A percentile compares a stretch with the other conserved stretches of the same genome.
Evolutionary conservation across 2,888 invertebrate species (phyloP).

Genomic region (Sicus ferrugineus): DNA sequence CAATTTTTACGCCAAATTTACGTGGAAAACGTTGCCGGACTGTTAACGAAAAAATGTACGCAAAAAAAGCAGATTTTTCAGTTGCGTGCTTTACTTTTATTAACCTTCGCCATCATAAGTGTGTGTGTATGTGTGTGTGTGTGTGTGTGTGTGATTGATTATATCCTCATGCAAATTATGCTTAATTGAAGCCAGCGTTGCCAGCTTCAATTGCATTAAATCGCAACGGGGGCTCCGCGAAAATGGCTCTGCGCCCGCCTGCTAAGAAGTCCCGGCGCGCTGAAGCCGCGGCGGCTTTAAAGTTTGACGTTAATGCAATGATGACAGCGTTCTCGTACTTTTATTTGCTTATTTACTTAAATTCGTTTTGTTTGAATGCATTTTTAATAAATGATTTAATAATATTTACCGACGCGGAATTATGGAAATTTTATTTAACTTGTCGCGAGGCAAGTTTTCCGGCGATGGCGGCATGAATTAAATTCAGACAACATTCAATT

Average conservation of each 20-base stretch:
- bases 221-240: not conserved
- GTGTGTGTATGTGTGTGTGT: not conserved
- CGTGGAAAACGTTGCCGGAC: constrained; percentile 4
- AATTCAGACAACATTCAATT: too few species aligned
- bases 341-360: not conserved
- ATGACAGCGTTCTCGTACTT: not conserved
- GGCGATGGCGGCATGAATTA: too few species aligned
- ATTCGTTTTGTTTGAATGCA: not conserved
- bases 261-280: not conserved
- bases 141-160: not conserved
- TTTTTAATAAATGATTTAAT: not conserved
- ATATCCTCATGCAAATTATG: not conserved
- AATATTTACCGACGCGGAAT: too few species aligned
- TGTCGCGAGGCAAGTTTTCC: too few species aligned
- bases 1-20: not conserved
- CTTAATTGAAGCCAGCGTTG: constrained; percentile 7
- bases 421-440: too few species aligned
- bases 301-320: not conserved
- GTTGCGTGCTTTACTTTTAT: not conserved
- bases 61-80: not conserved
- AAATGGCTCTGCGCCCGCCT: not conserved
- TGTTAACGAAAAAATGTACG: not conserved
- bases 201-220: not conserved
- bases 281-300: not conserved
- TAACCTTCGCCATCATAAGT: not conserved